These are phyloP conservation scores for Xiphorhynchus erythropygius DNA, from an alignment of 2,797 vertebrate species.

Conservation along the genomic window DNA sequence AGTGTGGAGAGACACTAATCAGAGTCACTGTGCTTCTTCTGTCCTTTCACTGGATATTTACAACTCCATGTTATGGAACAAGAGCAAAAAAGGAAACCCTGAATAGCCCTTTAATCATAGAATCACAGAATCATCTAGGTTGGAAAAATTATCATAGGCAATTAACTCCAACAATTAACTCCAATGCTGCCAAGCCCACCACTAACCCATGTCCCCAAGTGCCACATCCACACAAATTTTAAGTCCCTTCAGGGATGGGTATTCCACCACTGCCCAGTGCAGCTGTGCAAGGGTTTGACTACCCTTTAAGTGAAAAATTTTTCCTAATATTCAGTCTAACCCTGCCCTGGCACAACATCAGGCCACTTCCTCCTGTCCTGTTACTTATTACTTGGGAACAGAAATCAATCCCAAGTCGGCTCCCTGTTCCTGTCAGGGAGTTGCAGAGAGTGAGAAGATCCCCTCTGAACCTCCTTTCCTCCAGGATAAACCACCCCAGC, in stretches of 20 bases:
- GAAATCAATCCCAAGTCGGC: accelerated
- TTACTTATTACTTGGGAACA: not conserved
- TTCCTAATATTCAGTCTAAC: not conserved
- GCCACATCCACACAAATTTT: accelerated
- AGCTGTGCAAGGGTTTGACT: not conserved
- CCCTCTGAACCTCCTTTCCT: not conserved
- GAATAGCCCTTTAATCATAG: not conserved
- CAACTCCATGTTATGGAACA: accelerated
- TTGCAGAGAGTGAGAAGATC: not conserved
- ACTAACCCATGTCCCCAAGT: accelerated
- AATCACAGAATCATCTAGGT: not conserved
- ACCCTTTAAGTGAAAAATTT: not conserved
- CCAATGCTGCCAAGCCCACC: not conserved
- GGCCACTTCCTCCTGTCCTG: accelerated
- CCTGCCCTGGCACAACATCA: not conserved
- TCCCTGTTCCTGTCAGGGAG: not conserved
- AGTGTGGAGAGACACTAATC: accelerated
- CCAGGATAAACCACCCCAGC: not conserved
- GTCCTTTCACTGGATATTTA: not conserved
- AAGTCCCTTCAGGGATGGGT: not conserved
- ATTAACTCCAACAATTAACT: not conserved
- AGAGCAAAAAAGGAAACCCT: not conserved
- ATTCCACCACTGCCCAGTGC: too few species aligned
- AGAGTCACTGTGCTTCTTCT: not conserved
- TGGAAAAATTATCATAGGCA: not conserved